Percentiles rank a stretch among this genome's conserved stretches.
Evolutionary conservation across 2,113 vertebrate genomes (phyloP).

Genomic region (Hemiprocne comata): DNA sequence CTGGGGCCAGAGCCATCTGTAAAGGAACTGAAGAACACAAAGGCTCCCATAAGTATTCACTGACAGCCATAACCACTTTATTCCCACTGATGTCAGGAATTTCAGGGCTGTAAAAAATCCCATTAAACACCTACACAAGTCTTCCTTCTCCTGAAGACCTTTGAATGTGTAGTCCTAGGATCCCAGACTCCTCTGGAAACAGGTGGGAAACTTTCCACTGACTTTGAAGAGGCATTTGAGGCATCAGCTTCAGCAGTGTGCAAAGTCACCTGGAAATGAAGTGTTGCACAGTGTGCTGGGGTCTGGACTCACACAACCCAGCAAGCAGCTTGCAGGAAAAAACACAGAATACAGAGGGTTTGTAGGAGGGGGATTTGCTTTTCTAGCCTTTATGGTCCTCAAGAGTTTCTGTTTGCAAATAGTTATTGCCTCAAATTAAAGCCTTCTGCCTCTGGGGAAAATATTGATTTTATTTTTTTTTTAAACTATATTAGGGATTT

Average conservation of each 20-base stretch:
- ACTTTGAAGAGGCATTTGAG: neutral
- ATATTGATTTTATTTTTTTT: neutral
- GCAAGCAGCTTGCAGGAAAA: neutral
- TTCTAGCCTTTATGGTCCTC: neutral
- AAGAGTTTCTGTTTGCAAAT: neutral
- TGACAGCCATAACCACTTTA: neutral
- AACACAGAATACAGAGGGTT: neutral
- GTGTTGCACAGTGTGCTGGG: neutral
- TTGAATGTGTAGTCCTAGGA: neutral
- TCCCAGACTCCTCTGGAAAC: neutral
- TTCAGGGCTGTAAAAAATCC: neutral
- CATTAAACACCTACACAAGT: neutral
- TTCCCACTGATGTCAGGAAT: neutral
- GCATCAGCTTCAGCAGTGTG: neutral
- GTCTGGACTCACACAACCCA: neutral
- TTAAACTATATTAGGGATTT: neutral
- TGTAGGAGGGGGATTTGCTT: neutral
- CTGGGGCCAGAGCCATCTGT: neutral
- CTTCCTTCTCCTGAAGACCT: neutral
- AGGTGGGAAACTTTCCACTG: neutral
- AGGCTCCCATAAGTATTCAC: neutral
- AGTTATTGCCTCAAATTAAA: slow-evolving; percentile 20
- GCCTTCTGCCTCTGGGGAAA: neutral
- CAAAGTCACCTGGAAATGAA: neutral
- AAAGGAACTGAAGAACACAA: neutral